These are phyloP conservation scores for Brachionus asplanchnoidis DNA, from an alignment of 1,140 invertebrate genomes.

Conservation along the genomic window DNA sequence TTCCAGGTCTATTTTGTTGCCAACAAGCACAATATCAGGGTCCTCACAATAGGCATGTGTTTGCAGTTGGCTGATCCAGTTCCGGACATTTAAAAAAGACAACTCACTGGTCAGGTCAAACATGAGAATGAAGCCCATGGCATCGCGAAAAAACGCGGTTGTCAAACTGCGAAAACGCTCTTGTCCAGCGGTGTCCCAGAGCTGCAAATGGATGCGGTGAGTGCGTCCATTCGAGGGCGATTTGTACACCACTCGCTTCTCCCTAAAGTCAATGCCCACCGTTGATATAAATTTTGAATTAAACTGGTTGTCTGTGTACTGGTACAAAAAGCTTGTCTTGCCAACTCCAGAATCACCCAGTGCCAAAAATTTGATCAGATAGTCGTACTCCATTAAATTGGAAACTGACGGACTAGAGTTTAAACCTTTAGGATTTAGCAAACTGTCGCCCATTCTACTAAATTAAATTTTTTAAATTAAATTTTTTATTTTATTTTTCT, in stretches of 20 bases:
- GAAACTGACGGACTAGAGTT: conserved; percentile 4
- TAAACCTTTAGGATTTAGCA: background rate
- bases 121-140: conserved; percentile 93
- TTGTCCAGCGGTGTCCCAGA: conserved; percentile 41
- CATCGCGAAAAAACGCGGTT: conserved; percentile 92
- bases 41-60: conserved; percentile 87
- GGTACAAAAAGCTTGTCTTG: conserved; percentile 64
- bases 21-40: conserved; percentile 90
- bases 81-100: conserved; percentile 86
- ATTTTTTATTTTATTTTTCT: background rate
- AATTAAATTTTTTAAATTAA: too few relatives aligned
- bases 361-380: conserved; percentile 88
- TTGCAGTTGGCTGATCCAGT: conserved; percentile 89
- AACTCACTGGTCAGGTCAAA: conserved; percentile 94
- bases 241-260: conserved; percentile 64
- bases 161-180: conserved; percentile 81
- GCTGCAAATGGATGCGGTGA: conserved; percentile 40
- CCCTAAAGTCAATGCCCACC: conserved; percentile 93
- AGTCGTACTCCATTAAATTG: conserved; percentile 75
- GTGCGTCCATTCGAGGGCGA: conserved; percentile 9
- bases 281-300: conserved; percentile 89
- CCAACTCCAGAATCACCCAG: conserved; percentile 59
- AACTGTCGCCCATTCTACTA: conserved; percentile 10
- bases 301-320: conserved; percentile 90
- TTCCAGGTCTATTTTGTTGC: conserved; percentile 85